Percentiles rank a stretch among this genome's conserved stretches.
phyloP scores from a whole-genome alignment of 2,888 invertebrate species.

The Dryomyza anilis region DNA sequence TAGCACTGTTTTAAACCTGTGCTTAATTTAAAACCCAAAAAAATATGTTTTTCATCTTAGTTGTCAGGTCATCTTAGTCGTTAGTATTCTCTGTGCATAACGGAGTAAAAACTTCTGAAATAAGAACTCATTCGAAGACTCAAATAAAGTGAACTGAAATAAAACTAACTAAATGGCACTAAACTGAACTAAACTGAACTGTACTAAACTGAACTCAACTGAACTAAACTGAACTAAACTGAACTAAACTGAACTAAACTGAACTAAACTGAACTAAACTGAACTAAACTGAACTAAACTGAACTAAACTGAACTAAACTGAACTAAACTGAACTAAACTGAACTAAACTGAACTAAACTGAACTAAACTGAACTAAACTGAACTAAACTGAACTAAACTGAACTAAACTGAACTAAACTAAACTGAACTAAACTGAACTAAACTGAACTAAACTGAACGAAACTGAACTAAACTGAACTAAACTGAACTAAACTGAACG shows the following conservation, averaged over 20 bases:
- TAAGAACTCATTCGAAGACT: no score
- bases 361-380: slow-evolving; percentile 8
- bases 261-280: slow-evolving; percentile 3
- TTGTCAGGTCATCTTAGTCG: no score
- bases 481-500: slow-evolving; percentile 8
- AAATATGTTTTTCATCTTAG: no score
- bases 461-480: slow-evolving; percentile 16
- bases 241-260: slow-evolving; percentile 3
- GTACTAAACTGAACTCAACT: no score
- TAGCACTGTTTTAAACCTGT: no score
- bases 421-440: slow-evolving; percentile 10
- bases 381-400: slow-evolving; percentile 4
- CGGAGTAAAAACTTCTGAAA: no score
- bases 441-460: no score
- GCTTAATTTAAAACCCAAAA: no score
- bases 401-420: slow-evolving; percentile 11
- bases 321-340: slow-evolving; percentile 7
- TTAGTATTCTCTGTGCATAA: no score
- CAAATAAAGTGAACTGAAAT: no score
- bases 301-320: slow-evolving; percentile 7
- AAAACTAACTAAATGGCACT: no score
- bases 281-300: background rate
- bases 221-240: background rate
- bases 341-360: slow-evolving; percentile 9
- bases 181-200: no score